Evolutionary conservation across 2,797 vertebrate species (phyloP).

Genomic region (Molossus molossus): DNA sequence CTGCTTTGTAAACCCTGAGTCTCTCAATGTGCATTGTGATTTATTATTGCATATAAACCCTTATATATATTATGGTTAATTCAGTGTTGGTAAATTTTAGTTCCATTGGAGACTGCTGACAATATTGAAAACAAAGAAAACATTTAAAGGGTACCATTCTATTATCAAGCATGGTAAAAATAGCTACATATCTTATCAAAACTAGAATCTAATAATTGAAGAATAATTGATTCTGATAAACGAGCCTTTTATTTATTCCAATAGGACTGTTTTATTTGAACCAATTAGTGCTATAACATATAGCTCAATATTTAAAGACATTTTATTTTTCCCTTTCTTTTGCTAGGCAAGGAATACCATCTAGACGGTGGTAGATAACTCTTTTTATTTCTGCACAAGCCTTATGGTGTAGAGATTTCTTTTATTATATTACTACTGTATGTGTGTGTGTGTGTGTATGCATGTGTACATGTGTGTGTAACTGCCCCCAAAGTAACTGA

Average conservation of each 20-base stretch:
- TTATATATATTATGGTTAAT: background rate
- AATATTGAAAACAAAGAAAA: background rate
- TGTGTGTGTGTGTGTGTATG: background rate
- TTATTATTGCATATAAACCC: background rate
- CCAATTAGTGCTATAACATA: background rate
- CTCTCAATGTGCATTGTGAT: background rate
- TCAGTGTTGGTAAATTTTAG: background rate
- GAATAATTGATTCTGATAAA: background rate
- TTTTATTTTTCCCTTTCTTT: background rate
- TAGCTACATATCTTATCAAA: background rate
- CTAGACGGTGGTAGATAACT: too few species aligned
- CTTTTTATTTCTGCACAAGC: background rate
- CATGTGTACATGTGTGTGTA: rapidly evolving
- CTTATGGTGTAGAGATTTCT: background rate
- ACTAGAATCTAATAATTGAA: background rate
- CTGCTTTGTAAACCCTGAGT: background rate
- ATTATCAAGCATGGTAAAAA: background rate
- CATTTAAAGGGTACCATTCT: background rate
- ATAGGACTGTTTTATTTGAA: background rate
- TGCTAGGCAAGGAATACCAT: background rate
- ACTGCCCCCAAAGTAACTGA: background rate
- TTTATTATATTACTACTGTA: background rate
- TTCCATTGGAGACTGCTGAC: background rate
- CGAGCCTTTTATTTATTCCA: background rate
- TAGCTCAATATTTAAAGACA: background rate